Evolutionary conservation across 2,888 invertebrate genomes (phyloP).

Genomic region (Tuberolachnus salignus): DNA sequence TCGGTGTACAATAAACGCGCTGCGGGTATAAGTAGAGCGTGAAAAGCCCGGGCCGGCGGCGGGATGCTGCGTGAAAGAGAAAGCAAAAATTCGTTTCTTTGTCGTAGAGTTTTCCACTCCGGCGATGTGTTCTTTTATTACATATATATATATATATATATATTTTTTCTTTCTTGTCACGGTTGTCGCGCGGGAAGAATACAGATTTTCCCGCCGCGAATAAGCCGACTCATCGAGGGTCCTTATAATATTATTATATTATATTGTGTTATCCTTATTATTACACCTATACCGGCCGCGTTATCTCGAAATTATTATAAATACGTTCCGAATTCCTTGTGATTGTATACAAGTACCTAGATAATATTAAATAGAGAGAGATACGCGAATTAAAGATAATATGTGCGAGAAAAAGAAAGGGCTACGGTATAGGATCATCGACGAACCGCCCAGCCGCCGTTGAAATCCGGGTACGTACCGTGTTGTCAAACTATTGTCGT

Average conservation of each 20-base stretch:
- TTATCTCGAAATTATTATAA: too few species aligned
- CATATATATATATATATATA: too few species aligned
- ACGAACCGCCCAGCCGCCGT: too few species aligned
- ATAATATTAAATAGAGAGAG: too few species aligned
- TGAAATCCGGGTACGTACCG: too few species aligned
- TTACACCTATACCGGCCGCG: background rate
- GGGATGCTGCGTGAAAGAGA: slow-evolving; percentile 56
- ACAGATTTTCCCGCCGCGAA: slow-evolving; percentile 40
- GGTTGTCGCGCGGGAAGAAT: slow-evolving; percentile 48
- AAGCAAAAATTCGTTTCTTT: slow-evolving; percentile 50
- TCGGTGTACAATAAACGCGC: background rate
- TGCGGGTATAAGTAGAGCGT: slow-evolving; percentile 46
- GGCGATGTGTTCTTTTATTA: slow-evolving; percentile 6
- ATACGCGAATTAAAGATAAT: too few species aligned
- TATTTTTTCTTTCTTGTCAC: slow-evolving; percentile 50
- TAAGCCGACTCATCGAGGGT: slow-evolving; percentile 42
- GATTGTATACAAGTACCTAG: too few species aligned
- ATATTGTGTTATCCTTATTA: background rate
- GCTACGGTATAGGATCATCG: too few species aligned
- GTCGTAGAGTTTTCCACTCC: slow-evolving; percentile 39
- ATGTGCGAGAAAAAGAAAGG: too few species aligned
- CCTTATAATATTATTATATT: background rate
- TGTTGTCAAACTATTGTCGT: too few species aligned
- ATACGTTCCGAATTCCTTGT: too few species aligned
- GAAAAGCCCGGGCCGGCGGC: slow-evolving; percentile 32